A percentile compares a stretch with the other conserved stretches of the same genome.
Evolutionary conservation across 2,888 invertebrate species (phyloP).

Genomic region (Iselma pallidipennis): DNA sequence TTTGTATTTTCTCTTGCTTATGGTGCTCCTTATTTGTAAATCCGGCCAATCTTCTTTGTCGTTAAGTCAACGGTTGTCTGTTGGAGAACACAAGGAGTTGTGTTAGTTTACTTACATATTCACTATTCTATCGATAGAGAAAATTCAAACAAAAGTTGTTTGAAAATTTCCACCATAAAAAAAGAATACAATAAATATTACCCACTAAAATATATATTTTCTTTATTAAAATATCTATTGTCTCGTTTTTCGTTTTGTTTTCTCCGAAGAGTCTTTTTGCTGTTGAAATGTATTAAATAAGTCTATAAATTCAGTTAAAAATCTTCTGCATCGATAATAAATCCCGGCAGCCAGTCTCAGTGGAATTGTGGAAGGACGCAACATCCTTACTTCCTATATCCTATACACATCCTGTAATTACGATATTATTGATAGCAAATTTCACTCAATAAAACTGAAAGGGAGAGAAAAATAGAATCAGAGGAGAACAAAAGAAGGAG

Average conservation of each 20-base stretch:
- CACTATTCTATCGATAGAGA: no score
- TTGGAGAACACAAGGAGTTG: no score
- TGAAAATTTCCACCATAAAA: no score
- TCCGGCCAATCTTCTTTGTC: not conserved
- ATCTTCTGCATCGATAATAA: conserved; percentile 16
- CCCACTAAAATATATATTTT: no score
- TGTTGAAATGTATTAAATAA: no score
- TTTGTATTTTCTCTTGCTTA: conserved; percentile 20
- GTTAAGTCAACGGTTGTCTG: no score
- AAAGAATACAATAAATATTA: no score
- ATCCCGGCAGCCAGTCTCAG: conserved; percentile 31
- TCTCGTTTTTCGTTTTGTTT: not conserved
- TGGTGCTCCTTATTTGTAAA: conserved; percentile 17
- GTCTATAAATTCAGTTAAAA: no score
- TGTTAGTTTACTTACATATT: no score
- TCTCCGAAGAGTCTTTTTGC: no score
- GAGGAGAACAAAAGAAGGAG: conserved; percentile 3
- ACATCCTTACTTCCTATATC: conserved; percentile 19
- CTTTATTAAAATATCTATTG: not conserved
- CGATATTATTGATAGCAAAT: conserved; percentile 4
- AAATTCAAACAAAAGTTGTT: no score
- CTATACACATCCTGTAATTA: conserved; percentile 14
- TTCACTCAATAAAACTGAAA: conserved; percentile 12
- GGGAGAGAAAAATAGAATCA: not conserved
- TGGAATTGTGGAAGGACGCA: conserved; percentile 31